These are phyloP conservation scores for Tetragonisca angustula DNA, from an alignment of 2,888 invertebrate species.

Conservation along the genomic window DNA sequence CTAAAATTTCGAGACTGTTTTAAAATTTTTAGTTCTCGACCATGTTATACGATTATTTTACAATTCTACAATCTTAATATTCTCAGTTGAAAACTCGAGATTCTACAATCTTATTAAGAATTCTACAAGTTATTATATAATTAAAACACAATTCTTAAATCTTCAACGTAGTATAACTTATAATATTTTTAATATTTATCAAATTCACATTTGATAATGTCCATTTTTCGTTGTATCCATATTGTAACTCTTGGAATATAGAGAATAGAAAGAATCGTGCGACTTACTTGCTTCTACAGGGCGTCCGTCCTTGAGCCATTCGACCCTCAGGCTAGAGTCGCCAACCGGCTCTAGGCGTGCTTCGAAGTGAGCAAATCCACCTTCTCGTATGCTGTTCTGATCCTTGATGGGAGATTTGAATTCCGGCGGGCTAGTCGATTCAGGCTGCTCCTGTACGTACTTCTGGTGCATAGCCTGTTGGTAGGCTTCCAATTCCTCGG, in stretches of 20 bases:
- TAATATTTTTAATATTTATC: too few species aligned
- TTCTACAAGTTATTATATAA: too few species aligned
- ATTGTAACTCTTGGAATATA: not conserved
- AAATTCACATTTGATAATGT: too few species aligned
- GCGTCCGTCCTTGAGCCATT: slow-evolving; percentile 96
- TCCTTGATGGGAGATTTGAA: slow-evolving; percentile 96
- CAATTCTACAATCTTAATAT: not conserved
- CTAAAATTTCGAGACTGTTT: not conserved
- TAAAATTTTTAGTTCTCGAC: not conserved
- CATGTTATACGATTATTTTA: not conserved
- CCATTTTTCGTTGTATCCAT: too few species aligned
- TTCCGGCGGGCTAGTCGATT: slow-evolving; percentile 92
- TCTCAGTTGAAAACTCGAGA: too few species aligned
- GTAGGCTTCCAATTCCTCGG: slow-evolving; percentile 95
- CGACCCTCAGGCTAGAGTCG: slow-evolving; percentile 94
- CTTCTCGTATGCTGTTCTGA: slow-evolving; percentile 94
- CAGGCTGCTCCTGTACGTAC: slow-evolving; percentile 92
- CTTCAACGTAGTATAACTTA: too few species aligned
- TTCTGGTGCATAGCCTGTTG: slow-evolving; percentile 92
- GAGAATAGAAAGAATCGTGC: not conserved
- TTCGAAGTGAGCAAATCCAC: slow-evolving; percentile 97
- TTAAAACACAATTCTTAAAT: too few species aligned
- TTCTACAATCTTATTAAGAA: too few species aligned
- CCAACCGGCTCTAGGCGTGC: slow-evolving; percentile 97
- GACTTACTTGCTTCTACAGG: slow-evolving; percentile 93